Conservation (phyloP, 1,140 invertebrate species). For the Bradysia coprophila region DNA sequence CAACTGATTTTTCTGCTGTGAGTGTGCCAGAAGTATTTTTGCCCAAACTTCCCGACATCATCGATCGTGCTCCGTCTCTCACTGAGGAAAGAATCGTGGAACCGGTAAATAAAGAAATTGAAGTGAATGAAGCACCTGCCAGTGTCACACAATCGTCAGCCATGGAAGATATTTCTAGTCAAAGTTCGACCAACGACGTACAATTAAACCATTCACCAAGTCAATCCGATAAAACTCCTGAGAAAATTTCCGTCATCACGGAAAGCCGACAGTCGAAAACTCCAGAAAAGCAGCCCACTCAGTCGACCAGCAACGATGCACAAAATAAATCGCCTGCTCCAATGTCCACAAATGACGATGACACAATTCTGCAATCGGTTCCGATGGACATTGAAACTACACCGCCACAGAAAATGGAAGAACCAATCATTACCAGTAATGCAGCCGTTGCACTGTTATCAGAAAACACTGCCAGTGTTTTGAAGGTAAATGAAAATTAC, state of each 20-base stretch:
- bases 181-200: not conserved
- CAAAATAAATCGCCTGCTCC: not conserved
- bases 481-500: slow-evolving; percentile 1
- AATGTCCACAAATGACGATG: not conserved
- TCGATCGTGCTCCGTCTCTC: not conserved
- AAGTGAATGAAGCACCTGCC: not conserved
- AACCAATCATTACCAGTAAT: not conserved
- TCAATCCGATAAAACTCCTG: not conserved
- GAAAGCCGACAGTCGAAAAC: not conserved
- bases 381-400: not conserved
- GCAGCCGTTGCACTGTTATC: not conserved
- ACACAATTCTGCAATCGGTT: not conserved
- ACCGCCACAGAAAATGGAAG: not conserved
- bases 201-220: not conserved
- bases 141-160: not conserved
- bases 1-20: not conserved
- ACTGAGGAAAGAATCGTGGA: not conserved
- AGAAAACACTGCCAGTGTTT: not conserved
- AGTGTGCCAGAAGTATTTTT: not conserved
- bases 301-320: not conserved
- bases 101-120: not conserved
- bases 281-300: not conserved
- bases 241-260: not conserved
- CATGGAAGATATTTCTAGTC: not conserved
- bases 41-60: not conserved